Evolutionary conservation across 2,888 invertebrate genomes (phyloP).

Genomic region (Entomobrya proxima): DNA sequence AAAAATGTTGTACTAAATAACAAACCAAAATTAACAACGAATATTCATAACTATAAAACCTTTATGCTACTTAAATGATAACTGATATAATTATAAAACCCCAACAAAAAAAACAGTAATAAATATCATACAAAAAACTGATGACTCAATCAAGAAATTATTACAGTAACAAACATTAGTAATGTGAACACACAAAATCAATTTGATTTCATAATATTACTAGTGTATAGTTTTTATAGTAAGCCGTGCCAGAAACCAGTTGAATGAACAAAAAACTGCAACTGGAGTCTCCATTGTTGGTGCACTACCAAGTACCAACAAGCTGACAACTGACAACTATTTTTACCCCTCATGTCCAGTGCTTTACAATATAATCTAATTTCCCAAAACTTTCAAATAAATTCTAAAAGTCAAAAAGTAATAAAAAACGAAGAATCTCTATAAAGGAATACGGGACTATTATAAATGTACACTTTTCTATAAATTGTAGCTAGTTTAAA

Average conservation of each 20-base stretch:
- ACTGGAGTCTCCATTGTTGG: constrained; percentile 23
- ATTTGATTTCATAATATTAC: neutral
- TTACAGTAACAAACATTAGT: neutral
- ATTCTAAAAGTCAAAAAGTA: no score
- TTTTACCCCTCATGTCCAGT: neutral
- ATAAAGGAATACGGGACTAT: no score
- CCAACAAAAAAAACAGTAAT: neutral
- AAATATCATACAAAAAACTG: neutral
- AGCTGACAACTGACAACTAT: neutral
- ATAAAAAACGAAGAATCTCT: no score
- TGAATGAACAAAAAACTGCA: neutral
- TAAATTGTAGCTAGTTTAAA: neutral
- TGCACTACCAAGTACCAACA: neutral
- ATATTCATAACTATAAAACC: neutral
- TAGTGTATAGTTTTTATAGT: no score
- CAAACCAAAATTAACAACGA: neutral
- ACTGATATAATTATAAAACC: neutral
- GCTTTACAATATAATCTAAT: no score
- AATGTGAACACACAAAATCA: constrained; percentile 7
- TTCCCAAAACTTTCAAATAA: no score
- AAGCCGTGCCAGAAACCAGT: constrained; percentile 29
- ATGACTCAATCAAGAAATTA: constrained; percentile 5
- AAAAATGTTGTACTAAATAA: neutral
- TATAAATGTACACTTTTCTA: no score
- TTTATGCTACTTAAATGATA: neutral